These are phyloP conservation scores for Catocala sponsa DNA, from an alignment of 2,888 invertebrate genomes.

Conservation along the genomic window DNA sequence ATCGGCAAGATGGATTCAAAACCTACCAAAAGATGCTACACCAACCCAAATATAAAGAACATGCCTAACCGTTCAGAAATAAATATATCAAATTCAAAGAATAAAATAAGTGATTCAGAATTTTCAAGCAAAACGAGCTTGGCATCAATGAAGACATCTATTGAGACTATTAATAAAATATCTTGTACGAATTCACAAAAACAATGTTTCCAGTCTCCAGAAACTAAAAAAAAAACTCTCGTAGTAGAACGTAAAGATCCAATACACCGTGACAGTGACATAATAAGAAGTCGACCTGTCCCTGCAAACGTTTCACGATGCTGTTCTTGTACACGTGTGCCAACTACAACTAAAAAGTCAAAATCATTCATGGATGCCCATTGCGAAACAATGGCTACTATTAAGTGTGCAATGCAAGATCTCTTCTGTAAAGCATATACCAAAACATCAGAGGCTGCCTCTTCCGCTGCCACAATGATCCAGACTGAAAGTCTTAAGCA, in stretches of 20 bases:
- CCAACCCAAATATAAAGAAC: conserved; percentile 9
- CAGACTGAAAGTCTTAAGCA: conserved; percentile 56
- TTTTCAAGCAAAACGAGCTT: no score
- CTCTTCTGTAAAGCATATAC: conserved; percentile 60
- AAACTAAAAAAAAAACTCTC: no score
- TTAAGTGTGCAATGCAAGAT: conserved; percentile 64
- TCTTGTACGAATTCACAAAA: no score
- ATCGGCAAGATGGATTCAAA: conserved; percentile 8
- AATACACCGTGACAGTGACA: no score
- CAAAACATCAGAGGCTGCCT: conserved; percentile 63
- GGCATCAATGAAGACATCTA: no score
- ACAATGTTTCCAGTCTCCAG: no score
- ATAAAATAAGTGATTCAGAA: background rate
- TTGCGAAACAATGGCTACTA: conserved; percentile 55
- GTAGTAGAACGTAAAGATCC: no score
- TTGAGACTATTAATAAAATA: no score
- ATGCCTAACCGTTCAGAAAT: background rate
- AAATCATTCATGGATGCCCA: conserved; percentile 46
- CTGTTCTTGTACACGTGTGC: no score
- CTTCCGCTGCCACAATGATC: conserved; percentile 56
- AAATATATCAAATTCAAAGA: background rate
- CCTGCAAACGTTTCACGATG: no score
- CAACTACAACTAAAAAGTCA: background rate
- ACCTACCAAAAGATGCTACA: conserved; percentile 11
- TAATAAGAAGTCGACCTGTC: no score